Evolutionary conservation across 1,140 invertebrate genomes (phyloP), one percentile per base, ranked within the genome.

Genomic region (Drosophila repleta): DNA sequence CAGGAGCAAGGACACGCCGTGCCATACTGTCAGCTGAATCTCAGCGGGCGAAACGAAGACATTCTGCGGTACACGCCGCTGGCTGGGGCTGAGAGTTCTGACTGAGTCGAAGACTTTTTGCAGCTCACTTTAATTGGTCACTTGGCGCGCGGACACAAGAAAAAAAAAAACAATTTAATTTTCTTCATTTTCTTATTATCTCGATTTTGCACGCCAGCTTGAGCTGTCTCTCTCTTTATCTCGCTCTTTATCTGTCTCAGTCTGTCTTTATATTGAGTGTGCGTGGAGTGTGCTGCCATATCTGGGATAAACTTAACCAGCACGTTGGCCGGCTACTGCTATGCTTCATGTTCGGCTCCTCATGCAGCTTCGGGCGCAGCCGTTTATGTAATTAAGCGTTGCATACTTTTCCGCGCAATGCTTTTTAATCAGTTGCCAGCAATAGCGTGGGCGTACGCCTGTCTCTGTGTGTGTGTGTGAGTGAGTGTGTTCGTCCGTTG

Each of bases 181-280:
- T 87, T 82, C 78, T 61, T 74, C 70, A 85, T 85, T 85, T 85
- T 87, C 82, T 82, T 85, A 85, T 82, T 85, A 85, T 85, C 82
- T 85, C 71, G 73, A 84, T 84, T 76, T 84, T 84, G 69, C 73
- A 84, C 80, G 74, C 57, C 60, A 64, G 46, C 60, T 70, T 65
- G 74, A 65, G 60, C 41, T 15, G 29, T 58, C 39, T 67, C 18
- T 1, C 32, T 55, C 39, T 41, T 3, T 41, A 3, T 15, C n/a
- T 17, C 8, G 18, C 53, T 37, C 13, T 39, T 32, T 67, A n/a
- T 29, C 26, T 61, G 20, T 3, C 39, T 32, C n/a, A 15, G 46
- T 32, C 26, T 4, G 15, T 48, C 32, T 43, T 21, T 10, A 53
- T 61, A 20, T 61, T 20, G 41, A 20, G 56, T 43, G 55, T 45